Conservation (phyloP, 1,140 invertebrate species). For the Psix sp. region DNA sequence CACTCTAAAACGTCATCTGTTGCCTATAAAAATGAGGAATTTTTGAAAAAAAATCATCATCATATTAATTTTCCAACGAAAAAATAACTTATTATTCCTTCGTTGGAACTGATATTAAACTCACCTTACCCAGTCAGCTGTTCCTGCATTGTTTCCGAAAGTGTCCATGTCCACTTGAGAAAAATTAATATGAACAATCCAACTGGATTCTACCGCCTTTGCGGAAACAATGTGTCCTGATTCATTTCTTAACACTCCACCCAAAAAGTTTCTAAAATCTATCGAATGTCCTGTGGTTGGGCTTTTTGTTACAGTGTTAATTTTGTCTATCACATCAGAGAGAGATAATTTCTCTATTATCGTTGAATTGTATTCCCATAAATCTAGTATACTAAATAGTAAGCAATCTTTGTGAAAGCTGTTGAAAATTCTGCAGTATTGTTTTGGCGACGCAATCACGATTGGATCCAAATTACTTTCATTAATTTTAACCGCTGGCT, state of each 20-base stretch:
- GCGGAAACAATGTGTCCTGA: conserved; percentile 81
- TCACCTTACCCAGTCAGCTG: conserved; percentile 83
- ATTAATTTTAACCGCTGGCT: conserved; percentile 54
- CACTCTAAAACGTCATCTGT: conserved; percentile 80
- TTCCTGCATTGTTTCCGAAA: conserved; percentile 83
- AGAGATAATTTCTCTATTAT: conserved; percentile 79
- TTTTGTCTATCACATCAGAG: conserved; percentile 80
- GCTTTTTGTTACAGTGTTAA: conserved; percentile 81
- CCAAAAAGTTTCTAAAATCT: conserved; percentile 82
- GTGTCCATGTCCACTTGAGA: conserved; percentile 80
- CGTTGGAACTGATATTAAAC: conserved; percentile 20
- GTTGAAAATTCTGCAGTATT: conserved; percentile 80
- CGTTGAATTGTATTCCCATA: conserved; percentile 82
- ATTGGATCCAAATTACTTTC: conserved; percentile 75
- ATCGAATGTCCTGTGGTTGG: conserved; percentile 81
- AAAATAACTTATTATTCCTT: conserved; percentile 11
- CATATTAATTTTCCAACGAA: conserved; percentile 13
- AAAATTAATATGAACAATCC: conserved; percentile 83
- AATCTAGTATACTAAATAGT: conserved; percentile 82
- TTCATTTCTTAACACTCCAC: conserved; percentile 79
- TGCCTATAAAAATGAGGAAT: conserved; percentile 68
- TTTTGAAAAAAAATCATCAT: neutral
- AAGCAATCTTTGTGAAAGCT: conserved; percentile 80
- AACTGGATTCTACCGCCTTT: conserved; percentile 79
- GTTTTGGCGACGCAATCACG: conserved; percentile 74